Evolutionary conservation across 2,113 vertebrate genomes (phyloP).

Genomic region (Pomatorhinus ruficollis): DNA sequence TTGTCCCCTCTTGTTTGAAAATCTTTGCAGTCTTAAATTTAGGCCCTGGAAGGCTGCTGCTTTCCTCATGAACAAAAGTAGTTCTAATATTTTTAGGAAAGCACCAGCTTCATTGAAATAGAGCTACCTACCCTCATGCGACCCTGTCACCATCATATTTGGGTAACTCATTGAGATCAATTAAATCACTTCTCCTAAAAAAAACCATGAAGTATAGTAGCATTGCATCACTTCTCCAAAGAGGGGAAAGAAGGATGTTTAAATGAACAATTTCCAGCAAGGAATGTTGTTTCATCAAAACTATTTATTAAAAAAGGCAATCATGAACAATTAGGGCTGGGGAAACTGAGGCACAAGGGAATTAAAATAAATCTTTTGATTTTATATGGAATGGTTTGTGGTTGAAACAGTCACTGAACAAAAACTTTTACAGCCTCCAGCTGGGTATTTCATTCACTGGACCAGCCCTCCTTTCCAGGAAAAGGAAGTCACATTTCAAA

Average conservation of each 20-base stretch:
- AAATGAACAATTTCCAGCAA: neutral
- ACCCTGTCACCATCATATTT: neutral
- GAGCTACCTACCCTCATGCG: neutral
- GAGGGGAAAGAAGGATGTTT: neutral
- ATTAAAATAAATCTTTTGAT: neutral
- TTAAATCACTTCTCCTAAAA: neutral
- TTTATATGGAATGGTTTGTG: neutral
- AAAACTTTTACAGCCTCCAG: slow-evolving; percentile 30
- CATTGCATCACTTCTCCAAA: neutral
- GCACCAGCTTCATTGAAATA: neutral
- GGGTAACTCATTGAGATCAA: neutral
- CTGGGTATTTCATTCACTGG: slow-evolving; percentile 48
- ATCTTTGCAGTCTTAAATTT: neutral
- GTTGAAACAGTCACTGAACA: slow-evolving; percentile 13
- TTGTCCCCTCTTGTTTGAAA: neutral
- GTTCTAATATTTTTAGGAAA: neutral
- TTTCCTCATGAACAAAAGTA: neutral
- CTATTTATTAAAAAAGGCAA: neutral
- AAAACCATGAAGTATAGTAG: neutral
- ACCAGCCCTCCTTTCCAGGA: slow-evolving; percentile 45
- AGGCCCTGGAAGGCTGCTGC: neutral
- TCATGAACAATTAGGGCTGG: neutral
- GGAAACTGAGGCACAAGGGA: slow-evolving; percentile 50
- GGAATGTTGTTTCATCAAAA: neutral
- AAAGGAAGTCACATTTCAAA: slow-evolving; percentile 69